Evolutionary conservation across 2,888 invertebrate genomes (phyloP).

Genomic region (Drosophila neonasuta): DNA sequence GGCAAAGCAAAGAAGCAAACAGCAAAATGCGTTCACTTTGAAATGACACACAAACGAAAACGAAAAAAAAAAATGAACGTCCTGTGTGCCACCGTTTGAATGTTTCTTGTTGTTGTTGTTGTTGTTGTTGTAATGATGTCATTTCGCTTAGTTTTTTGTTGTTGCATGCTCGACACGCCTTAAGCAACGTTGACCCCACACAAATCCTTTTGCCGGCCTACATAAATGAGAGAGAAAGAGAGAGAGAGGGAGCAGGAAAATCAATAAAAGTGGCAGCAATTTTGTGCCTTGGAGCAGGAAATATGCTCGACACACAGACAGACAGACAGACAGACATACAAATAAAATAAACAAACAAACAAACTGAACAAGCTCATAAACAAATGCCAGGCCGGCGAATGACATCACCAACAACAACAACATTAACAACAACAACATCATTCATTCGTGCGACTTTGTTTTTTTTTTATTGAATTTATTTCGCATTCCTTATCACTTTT

Average conservation of each 20-base stretch:
- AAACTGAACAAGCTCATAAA: conserved; percentile 37
- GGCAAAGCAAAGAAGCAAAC: background rate
- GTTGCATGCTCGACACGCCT: conserved; percentile 42
- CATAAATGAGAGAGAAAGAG: conserved; percentile 2
- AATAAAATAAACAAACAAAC: conserved; percentile 19
- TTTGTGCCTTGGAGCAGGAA: conserved; percentile 42
- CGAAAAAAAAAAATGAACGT: conserved; percentile 11
- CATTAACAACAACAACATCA: conserved; percentile 3
- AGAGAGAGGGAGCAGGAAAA: conserved; percentile 14
- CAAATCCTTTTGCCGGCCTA: conserved; percentile 48
- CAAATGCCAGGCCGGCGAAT: conserved; percentile 45
- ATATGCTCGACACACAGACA: conserved; percentile 19
- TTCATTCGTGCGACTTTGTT: conserved; percentile 8
- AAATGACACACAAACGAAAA: background rate
- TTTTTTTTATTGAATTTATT: conserved; percentile 32
- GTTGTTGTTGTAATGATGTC: conserved; percentile 38
- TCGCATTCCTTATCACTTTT: conserved; percentile 11
- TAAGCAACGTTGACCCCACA: background rate
- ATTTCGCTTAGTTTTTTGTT: conserved; percentile 26
- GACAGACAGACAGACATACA: conserved; percentile 10
- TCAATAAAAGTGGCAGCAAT: conserved; percentile 48
- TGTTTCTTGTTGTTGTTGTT: conserved; percentile 7
- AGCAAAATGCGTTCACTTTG: conserved; percentile 24
- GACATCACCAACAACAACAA: conserved; percentile 46
- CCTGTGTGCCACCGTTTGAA: conserved; percentile 6